Evolutionary conservation across 2,797 vertebrate genomes (phyloP).

Genomic region (Lepilemur ruficaudatus): DNA sequence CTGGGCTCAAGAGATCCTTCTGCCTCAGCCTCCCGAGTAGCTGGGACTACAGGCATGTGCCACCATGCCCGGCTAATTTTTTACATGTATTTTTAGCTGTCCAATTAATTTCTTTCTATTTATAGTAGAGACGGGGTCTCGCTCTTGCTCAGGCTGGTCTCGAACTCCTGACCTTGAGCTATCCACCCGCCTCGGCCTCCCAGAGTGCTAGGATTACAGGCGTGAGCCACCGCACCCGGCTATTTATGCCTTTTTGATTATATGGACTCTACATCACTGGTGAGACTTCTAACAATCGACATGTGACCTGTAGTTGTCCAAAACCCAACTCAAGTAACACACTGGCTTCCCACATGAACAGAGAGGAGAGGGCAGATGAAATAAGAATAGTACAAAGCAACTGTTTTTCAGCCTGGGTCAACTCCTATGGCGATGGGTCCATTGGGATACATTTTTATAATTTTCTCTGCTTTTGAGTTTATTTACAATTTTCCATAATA

Average conservation of each 20-base stretch:
- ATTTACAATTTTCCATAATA: neutral
- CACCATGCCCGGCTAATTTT: no score
- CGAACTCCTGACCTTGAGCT: no score
- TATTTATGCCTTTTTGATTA: neutral
- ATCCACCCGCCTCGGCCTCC: no score
- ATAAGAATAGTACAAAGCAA: neutral
- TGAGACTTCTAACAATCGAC: neutral
- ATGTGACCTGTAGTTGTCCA: neutral
- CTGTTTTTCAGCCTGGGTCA: neutral
- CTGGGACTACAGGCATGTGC: no score
- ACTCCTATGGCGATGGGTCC: neutral
- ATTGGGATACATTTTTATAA: neutral
- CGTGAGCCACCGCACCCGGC: no score
- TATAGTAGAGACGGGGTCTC: no score
- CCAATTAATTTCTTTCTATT: no score
- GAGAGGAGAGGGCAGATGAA: neutral
- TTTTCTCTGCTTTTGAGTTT: neutral
- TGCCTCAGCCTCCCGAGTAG: no score
- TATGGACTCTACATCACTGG: neutral
- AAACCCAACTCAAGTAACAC: neutral
- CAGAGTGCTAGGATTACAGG: no score
- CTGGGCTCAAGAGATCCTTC: no score
- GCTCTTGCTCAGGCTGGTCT: no score
- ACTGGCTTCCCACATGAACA: neutral
- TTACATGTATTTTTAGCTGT: no score